Evolutionary conservation across 2,113 vertebrate genomes (phyloP).

Genomic region (Melanostigma gelatinosum): DNA sequence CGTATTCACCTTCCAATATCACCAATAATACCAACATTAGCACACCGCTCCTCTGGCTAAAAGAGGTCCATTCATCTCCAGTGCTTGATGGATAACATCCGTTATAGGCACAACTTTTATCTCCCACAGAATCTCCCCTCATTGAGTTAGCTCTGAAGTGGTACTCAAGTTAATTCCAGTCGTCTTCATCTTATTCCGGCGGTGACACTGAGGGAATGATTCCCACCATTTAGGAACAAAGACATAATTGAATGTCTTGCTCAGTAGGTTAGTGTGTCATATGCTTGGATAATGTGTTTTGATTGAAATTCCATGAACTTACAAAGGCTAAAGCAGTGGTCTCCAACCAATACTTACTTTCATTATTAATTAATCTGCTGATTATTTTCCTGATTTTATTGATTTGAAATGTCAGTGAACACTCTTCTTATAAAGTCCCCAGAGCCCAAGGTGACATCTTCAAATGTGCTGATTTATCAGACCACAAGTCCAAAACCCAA

Average conservation of each 20-base stretch:
- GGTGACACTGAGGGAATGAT: not conserved
- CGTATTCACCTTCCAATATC: constrained; percentile 53
- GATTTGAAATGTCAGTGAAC: not conserved
- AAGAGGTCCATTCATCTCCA: not conserved
- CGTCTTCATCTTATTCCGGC: constrained; percentile 33
- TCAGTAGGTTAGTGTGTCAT: not conserved
- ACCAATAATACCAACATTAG: constrained; percentile 43
- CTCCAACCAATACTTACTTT: not conserved
- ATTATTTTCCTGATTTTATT: not conserved
- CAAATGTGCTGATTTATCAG: not conserved
- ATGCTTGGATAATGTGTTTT: not conserved
- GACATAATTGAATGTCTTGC: not conserved
- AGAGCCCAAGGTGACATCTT: not conserved
- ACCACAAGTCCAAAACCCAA: not conserved
- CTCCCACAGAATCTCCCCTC: constrained; percentile 66
- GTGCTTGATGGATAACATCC: constrained; percentile 51
- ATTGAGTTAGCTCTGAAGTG: constrained; percentile 69
- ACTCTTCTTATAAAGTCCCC: not conserved
- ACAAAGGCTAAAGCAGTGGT: not conserved
- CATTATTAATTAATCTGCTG: not conserved
- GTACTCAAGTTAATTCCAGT: constrained; percentile 66
- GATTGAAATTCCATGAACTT: not conserved
- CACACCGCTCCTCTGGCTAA: constrained; percentile 14
- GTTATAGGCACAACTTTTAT: constrained; percentile 56
- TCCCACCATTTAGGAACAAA: constrained; percentile 4